Base-by-base conservation (phyloP, 2,113 vertebrate species). In the Desmodus rotundus region DNA sequence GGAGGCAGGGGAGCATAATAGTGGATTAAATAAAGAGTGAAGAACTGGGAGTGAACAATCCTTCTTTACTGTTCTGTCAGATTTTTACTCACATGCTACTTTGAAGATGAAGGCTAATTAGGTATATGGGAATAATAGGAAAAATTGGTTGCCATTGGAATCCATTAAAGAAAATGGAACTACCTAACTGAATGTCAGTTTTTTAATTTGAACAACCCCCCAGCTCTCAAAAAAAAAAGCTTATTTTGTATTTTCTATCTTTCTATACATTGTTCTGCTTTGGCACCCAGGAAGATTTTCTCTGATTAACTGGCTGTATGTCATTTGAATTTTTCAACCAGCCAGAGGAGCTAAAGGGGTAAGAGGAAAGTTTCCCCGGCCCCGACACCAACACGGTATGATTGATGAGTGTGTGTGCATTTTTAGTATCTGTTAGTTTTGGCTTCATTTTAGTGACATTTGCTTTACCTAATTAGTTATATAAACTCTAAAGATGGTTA, bases 71-170 rank as follows among this genome's bases (percentile, higher is more conserved):
- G 36, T 81, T 89, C 45, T 80, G 20, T 91, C 41, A 89, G 8
- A 91, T 89, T 88, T 89, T 83, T 91, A 85, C 50, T 74, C 36
- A 26, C 17, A 90, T 80, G 77, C 19, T 78, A 56, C 50, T 92
- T 26, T 94, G n/a, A 95, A 89, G 70, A 74, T 87, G 12, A 90
- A 73, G 20, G 56, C 52, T 33, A 85, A 92, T 68, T n/a, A 54
- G 17, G 16, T 28, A 67, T 7, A 15, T 22, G 70, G 61, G 58
- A 52, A 61, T 87, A 94, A 94, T 7, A 94, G 74, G 70, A 89
- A 41, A 82, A 91, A 87, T 12, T 33, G 13, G 19, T 43, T 87
- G 56, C 36, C 43, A 80, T 68, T 87, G 31, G 90, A 96, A 89
- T 47, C 28, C 14, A 74, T 61, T 26, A 54, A 13, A 95, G 17